These are phyloP conservation scores for Hippocampus kuda DNA, from an alignment of 2,797 vertebrate species.

Conservation along the genomic window DNA sequence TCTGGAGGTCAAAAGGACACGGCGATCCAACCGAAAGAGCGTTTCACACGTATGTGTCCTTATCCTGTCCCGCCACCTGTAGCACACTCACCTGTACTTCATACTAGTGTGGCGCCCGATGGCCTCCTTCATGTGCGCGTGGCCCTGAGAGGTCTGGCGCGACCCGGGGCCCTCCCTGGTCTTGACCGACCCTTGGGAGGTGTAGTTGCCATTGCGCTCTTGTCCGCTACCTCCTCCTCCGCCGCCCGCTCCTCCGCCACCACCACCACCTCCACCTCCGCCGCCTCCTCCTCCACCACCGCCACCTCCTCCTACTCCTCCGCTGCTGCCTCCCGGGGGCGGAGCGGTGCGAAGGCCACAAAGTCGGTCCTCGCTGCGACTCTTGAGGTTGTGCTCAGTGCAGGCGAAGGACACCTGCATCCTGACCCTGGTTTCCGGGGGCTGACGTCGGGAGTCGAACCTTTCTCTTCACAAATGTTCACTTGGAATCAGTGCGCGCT, in stretches of 20 bases:
- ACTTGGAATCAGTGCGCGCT: conserved; percentile 8
- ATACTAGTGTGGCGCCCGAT: conserved; percentile 70
- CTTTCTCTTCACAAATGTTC: conserved; percentile 32
- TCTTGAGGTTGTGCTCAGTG: conserved; percentile 77
- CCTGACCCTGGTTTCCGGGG: conserved; percentile 43
- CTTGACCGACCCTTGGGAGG: conserved; percentile 59
- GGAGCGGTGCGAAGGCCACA: conserved; percentile 71
- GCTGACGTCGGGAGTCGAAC: conserved; percentile 17
- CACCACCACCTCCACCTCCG: conserved; percentile 18
- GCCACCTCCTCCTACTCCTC: conserved; percentile 53
- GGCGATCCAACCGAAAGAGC: background rate
- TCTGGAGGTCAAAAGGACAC: conserved; percentile 27
- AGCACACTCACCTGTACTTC: conserved; percentile 71
- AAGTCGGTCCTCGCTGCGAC: conserved; percentile 72
- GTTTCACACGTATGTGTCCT: background rate
- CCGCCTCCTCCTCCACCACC: conserved; percentile 49
- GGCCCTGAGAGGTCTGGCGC: conserved; percentile 59
- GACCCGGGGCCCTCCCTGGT: conserved; percentile 57
- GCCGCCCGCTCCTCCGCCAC: conserved; percentile 41
- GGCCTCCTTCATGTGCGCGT: conserved; percentile 76
- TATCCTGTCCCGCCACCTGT: background rate
- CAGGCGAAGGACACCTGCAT: conserved; percentile 78
- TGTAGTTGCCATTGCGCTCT: conserved; percentile 66
- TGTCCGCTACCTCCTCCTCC: conserved; percentile 53
- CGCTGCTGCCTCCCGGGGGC: conserved; percentile 67